Base-by-base conservation (phyloP, 1,140 invertebrate genomes). In the Epicauta chinensis region DNA sequence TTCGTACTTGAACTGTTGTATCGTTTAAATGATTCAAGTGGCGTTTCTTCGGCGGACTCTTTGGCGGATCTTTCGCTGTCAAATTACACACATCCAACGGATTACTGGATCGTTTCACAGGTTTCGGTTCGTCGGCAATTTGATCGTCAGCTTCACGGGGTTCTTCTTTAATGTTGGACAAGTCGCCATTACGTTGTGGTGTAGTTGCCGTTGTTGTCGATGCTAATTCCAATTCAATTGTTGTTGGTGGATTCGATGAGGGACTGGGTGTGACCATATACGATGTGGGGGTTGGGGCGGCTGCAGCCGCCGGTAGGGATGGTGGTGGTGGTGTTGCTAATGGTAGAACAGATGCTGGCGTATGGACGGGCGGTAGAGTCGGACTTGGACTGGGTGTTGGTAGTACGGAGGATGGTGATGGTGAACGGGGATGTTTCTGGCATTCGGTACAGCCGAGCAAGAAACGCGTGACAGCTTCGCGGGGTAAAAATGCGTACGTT, bases 401-500 rank as follows among this genome's bases (percentile, higher is more conserved):
- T 46, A 69, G 59, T 2, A 77, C 66, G 0, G 75, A 74, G 0
- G 48, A 45, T 31, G 81, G 81, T 37, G 84, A 87, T 1, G 81
- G 78, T 43, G 88, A 83, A 58, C 89, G 81, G 58, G 91, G 88
- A 50, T 90, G 82, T 64, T 91, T 84, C 65, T 93, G 91, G 70
- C 92, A 95, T 67, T 94, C 91, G n/a, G 87, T 84, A 71, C 92
- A 94, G 54, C 91, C 89, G 62, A 94, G 83, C 17, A 97, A 81
- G 72, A 96, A 97, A 59, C 90, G 83, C 35, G 93, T 97, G 63
- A 97, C 93, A 2, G 93, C 93, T 73, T 97, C 93, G 29, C 93
- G 81, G 1, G 93, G 93, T 47, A 97, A 77, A 66, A 96, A 97
- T 3, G 92, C 91, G 74, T 94, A 96, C 36, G 89, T 93, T 70